These are phyloP conservation scores for Pica pica DNA, from an alignment of 2,113 vertebrate genomes.

Conservation along the genomic window DNA sequence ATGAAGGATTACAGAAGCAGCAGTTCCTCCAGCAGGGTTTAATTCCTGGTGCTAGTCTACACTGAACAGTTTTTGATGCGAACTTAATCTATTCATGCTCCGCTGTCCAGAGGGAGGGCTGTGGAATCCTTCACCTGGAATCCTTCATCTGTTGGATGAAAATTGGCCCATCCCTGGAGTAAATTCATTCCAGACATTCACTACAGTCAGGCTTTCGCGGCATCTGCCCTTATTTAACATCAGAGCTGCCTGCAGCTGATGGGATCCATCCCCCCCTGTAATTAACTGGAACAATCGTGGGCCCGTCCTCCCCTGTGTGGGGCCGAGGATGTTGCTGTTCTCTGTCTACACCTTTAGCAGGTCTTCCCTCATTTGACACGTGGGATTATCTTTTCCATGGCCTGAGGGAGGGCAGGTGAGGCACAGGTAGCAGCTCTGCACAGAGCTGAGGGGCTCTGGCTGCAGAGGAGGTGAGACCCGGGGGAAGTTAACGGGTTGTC, in stretches of 20 bases:
- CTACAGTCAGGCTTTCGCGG: background rate
- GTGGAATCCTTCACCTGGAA: background rate
- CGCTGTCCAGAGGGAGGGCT: background rate
- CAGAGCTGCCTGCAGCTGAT: background rate
- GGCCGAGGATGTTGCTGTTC: background rate
- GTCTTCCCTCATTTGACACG: background rate
- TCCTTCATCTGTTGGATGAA: background rate
- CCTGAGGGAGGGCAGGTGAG: background rate
- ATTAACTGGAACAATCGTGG: background rate
- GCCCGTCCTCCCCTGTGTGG: accelerated
- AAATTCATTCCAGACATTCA: background rate
- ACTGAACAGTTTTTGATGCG: background rate
- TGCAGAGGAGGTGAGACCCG: background rate
- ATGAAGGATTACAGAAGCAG: constrained; percentile 47
- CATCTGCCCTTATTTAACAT: background rate
- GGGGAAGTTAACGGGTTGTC: background rate
- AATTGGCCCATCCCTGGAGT: background rate
- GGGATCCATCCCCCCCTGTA: background rate
- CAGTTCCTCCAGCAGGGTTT: constrained; percentile 42
- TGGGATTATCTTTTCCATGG: background rate
- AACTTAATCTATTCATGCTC: background rate
- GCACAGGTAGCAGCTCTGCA: background rate
- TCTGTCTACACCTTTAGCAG: background rate
- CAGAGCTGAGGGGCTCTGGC: background rate
- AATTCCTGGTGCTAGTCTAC: constrained; percentile 30